A percentile compares a stretch with the other conserved stretches of the same genome.
phyloP scores from a whole-genome alignment of 2,797 vertebrate species.

The Gallinago nigripennis region DNA sequence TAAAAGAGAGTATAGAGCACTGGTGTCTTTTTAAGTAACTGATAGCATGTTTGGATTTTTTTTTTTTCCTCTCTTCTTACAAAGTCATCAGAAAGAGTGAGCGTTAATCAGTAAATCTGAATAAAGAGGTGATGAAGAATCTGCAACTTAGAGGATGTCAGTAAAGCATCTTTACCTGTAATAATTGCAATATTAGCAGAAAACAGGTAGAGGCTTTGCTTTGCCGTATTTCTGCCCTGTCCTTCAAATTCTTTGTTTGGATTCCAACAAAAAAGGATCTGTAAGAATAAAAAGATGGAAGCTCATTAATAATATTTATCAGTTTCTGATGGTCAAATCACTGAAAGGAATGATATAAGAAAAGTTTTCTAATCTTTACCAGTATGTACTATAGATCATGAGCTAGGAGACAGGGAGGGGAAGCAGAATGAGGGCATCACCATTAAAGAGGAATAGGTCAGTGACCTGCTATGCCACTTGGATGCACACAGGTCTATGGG shows the following conservation, averaged over 20 bases:
- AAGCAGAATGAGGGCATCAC: too few species aligned
- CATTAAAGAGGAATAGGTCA: too few species aligned
- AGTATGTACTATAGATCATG: neutral
- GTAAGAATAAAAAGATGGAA: neutral
- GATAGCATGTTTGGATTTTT: neutral
- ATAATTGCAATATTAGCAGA: neutral
- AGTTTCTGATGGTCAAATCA: constrained; percentile 18
- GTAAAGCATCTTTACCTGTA: neutral
- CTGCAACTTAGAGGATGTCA: neutral
- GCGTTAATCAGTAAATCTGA: neutral
- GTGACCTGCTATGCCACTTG: too few species aligned
- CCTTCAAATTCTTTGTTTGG: neutral
- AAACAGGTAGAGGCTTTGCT: constrained; percentile 21
- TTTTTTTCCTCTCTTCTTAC: neutral
- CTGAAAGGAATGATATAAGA: constrained; percentile 13
- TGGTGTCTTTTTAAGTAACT: neutral
- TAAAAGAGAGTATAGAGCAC: neutral
- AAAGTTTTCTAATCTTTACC: constrained; percentile 24
- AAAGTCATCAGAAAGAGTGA: neutral
- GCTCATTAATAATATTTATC: neutral
- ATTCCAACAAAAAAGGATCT: constrained; percentile 9
- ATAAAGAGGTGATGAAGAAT: neutral
- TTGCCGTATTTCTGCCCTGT: constrained; percentile 31
- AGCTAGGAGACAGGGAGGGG: too few species aligned
- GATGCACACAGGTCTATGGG: too few species aligned